Evolutionary conservation across 2,113 vertebrate genomes (phyloP).

Genomic region (Pavo muticus): DNA sequence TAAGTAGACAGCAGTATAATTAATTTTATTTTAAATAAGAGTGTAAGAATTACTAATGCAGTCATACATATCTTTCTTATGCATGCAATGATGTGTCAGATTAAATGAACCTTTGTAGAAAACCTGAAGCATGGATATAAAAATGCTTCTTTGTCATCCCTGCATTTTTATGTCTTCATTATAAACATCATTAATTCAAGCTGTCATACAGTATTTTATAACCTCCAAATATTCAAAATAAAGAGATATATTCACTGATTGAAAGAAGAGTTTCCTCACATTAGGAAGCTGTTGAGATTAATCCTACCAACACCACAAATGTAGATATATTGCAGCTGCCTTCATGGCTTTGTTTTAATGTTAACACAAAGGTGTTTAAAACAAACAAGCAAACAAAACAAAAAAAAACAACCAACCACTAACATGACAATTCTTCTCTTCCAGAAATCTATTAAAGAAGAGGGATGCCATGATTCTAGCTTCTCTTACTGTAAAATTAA

Average conservation of each 20-base stretch:
- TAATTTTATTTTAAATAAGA: slow-evolving; percentile 78
- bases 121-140: slow-evolving; percentile 77
- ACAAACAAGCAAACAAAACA: background rate
- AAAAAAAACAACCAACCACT: too few relatives aligned
- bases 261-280: slow-evolving; percentile 49
- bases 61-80: slow-evolving; percentile 75
- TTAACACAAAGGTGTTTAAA: slow-evolving; percentile 24
- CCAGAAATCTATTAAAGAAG: slow-evolving; percentile 27
- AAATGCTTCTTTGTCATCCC: slow-evolving; percentile 76
- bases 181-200: slow-evolving; percentile 81
- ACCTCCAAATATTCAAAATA: slow-evolving; percentile 77
- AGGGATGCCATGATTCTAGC: background rate
- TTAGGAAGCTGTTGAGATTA: slow-evolving; percentile 29
- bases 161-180: slow-evolving; percentile 82
- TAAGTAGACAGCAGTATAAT: slow-evolving; percentile 75
- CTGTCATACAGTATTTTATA: slow-evolving; percentile 76
- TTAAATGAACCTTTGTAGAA: slow-evolving; percentile 81
- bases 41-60: slow-evolving; percentile 75
- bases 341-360: slow-evolving; percentile 18
- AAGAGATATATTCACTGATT: slow-evolving; percentile 68
- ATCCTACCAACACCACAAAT: slow-evolving; percentile 21
- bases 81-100: slow-evolving; percentile 72
- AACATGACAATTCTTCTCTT: slow-evolving; percentile 8
- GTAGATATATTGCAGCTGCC: background rate
- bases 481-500: slow-evolving; percentile 25